phyloP scores from a whole-genome alignment of 2,888 invertebrate species.

The Encarsia formosa region DNA sequence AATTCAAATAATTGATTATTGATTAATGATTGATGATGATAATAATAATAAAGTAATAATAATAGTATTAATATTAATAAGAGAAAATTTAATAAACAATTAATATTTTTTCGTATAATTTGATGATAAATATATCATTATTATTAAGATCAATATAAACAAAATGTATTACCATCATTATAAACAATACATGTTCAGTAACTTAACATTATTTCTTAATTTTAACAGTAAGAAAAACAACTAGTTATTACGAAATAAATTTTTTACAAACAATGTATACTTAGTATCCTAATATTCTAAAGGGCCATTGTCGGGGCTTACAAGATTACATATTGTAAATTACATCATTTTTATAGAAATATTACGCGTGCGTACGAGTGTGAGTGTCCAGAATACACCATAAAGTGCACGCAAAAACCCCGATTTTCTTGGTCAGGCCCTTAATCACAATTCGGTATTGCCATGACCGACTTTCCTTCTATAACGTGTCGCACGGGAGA shows the following conservation, averaged over 20 bases:
- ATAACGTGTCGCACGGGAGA: neutral
- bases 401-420: neutral
- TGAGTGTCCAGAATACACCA: neutral
- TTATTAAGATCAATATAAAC: conserved; percentile 14
- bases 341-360: no score
- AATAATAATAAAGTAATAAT: conserved; percentile 5
- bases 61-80: conserved; percentile 8
- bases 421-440: conserved; percentile 21
- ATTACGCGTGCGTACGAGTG: neutral
- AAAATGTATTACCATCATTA: conserved; percentile 7
- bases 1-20: conserved; percentile 17
- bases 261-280: conserved; percentile 24
- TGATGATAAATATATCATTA: conserved; percentile 5
- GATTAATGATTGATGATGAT: conserved; percentile 28
- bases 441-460: conserved; percentile 23
- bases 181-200: conserved; percentile 22
- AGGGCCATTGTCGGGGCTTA: conserved; percentile 15
- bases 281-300: conserved; percentile 15
- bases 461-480: conserved; percentile 11
- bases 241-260: conserved; percentile 25
- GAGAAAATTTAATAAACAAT: no score
- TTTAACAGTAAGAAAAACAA: conserved; percentile 36
- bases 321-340: neutral
- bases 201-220: conserved; percentile 32
- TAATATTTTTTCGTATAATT: conserved; percentile 27